Percentiles rank a stretch among this genome's conserved stretches.
phyloP scores from a whole-genome alignment of 92 coral and sea anemone species.

The Anthopleura xanthogrammica region DNA sequence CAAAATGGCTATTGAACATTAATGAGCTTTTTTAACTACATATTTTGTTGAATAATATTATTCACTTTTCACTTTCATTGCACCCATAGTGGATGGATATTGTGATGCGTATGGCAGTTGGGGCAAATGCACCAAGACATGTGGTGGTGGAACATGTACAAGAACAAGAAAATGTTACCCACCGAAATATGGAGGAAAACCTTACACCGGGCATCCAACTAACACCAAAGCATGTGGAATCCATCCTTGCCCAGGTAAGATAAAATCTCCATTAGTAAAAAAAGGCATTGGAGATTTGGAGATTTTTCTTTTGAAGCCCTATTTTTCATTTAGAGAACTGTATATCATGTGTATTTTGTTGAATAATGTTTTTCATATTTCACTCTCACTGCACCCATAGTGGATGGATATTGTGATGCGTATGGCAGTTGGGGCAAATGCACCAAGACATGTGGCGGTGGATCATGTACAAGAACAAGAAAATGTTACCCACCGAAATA shows the following conservation, averaged over 20 bases:
- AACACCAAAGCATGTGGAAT: neutral
- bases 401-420: neutral
- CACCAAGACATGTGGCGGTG: conserved; percentile 2
- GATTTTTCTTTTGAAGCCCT: no score
- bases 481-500: conserved; percentile 3
- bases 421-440: neutral
- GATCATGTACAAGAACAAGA: neutral
- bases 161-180: neutral
- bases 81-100: conserved; percentile 41
- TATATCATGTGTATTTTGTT: no score
- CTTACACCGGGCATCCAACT: neutral
- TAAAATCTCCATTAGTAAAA: no score
- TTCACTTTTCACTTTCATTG: no score
- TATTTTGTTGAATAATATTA: no score
- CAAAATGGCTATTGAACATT: no score
- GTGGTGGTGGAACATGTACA: conserved; percentile 36
- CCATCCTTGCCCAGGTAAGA: no score
- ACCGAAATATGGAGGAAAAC: neutral
- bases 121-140: conserved; percentile 30
- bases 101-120: conserved; percentile 36
- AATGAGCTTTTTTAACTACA: no score
- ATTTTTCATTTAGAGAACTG: no score
- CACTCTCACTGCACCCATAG: no score
- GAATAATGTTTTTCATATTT: no score
- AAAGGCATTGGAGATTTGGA: no score